Percentiles rank a stretch among this genome's conserved stretches.
Conservation (phyloP, 2,797 vertebrate genomes). For the Acridotheres tristis region DNA sequence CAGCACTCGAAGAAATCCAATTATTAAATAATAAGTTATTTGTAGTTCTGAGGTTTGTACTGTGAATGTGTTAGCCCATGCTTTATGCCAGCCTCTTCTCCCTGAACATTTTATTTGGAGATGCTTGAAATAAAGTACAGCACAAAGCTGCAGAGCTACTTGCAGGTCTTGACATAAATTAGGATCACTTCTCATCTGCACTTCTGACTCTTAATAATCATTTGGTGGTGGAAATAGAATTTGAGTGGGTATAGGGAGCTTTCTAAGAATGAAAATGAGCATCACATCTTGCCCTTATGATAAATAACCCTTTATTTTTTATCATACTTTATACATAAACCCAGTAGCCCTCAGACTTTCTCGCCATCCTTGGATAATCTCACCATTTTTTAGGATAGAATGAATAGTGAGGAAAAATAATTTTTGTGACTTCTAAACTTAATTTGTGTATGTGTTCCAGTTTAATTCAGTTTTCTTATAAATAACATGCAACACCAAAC, state of each 20-base stretch:
- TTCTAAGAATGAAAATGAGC: neutral
- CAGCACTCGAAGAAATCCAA: constrained; percentile 16
- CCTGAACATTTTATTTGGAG: neutral
- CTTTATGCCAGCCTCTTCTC: neutral
- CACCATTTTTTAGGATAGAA: neutral
- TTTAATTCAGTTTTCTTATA: neutral
- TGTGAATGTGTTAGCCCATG: neutral
- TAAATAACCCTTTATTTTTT: neutral
- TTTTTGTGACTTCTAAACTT: neutral
- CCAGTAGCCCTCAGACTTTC: neutral
- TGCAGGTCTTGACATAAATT: neutral
- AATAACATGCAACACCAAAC: neutral
- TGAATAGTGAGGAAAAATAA: neutral
- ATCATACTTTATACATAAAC: neutral
- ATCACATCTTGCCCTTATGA: neutral
- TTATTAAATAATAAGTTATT: constrained; percentile 38
- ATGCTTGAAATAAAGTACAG: neutral
- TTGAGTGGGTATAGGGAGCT: neutral
- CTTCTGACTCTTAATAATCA: neutral
- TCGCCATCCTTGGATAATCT: neutral
- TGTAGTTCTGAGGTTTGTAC: constrained; percentile 28
- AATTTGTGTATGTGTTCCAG: neutral
- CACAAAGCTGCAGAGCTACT: neutral
- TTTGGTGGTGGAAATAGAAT: neutral
- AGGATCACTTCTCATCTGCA: neutral